These are phyloP conservation scores for Peribatodes rhomboidaria DNA, from an alignment of 2,888 invertebrate genomes.

Conservation along the genomic window DNA sequence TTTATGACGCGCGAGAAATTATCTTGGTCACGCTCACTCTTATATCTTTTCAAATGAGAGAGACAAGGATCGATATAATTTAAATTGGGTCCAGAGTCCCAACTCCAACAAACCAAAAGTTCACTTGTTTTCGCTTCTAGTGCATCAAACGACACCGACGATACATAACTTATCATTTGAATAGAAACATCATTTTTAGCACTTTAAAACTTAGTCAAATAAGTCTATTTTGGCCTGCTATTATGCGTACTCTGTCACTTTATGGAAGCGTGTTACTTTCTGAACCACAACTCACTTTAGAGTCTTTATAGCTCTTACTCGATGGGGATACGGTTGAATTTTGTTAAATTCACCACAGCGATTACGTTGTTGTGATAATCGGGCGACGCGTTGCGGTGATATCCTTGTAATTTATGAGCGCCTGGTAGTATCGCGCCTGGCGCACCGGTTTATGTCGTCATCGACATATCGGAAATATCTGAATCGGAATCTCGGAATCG, in stretches of 20 bases:
- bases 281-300: background rate
- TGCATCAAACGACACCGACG: background rate
- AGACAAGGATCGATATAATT: too few species aligned
- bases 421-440: slow-evolving; percentile 30
- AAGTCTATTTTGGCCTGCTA: background rate
- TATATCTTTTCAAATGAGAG: too few species aligned
- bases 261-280: background rate
- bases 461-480: too few species aligned
- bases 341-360: background rate
- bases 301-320: background rate
- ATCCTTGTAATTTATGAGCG: slow-evolving; percentile 26
- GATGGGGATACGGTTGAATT: slow-evolving; percentile 10
- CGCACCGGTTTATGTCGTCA: background rate
- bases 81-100: too few species aligned
- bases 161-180: too few species aligned
- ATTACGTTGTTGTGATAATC: background rate
- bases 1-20: too few species aligned
- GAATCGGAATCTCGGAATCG: too few species aligned
- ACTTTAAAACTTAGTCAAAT: background rate
- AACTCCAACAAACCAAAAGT: too few species aligned
- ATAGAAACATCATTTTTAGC: too few species aligned
- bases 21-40: too few species aligned
- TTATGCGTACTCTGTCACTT: background rate
- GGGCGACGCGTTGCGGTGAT: background rate
- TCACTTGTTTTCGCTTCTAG: background rate